Percentiles rank a stretch among this genome's conserved stretches.
These are phyloP conservation scores for Ctenoplectra terminalis DNA, from an alignment of 1,140 invertebrate species.

Conservation along the genomic window DNA sequence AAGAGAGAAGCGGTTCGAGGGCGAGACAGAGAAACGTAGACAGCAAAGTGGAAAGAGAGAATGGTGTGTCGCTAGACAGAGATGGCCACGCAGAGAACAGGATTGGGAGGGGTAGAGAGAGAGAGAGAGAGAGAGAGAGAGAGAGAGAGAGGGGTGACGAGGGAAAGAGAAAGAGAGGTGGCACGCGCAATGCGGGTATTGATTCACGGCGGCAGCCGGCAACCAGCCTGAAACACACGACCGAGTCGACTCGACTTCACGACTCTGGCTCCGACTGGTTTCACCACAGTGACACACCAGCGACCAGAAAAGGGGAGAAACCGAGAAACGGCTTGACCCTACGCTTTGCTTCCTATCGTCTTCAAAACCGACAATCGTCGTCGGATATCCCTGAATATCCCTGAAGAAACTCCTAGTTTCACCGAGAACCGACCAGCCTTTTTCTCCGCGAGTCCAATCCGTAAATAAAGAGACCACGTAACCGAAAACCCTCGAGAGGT, in stretches of 20 bases:
- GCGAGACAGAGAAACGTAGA: slow-evolving; percentile 56
- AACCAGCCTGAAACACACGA: slow-evolving; percentile 73
- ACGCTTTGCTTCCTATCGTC: slow-evolving; percentile 8
- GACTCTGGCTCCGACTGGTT: slow-evolving; percentile 75
- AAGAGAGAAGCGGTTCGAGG: not conserved
- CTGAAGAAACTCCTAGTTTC: slow-evolving; percentile 10
- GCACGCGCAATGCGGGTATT: slow-evolving; percentile 84
- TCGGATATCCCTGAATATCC: slow-evolving; percentile 3
- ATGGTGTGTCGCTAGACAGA: slow-evolving; percentile 69
- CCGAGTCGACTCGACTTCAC: slow-evolving; percentile 77
- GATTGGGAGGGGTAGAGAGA: slow-evolving; percentile 54
- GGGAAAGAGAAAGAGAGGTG: slow-evolving; percentile 75
- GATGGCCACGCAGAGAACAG: slow-evolving; percentile 63
- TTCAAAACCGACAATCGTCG: slow-evolving; percentile 18
- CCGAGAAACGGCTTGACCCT: not conserved
- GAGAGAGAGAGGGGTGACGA: slow-evolving; percentile 26
- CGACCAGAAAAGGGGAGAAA: not conserved
- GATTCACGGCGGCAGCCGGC: slow-evolving; percentile 80
- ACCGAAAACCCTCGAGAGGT: slow-evolving; percentile 11
- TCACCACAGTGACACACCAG: slow-evolving; percentile 58
- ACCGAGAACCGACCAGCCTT: not conserved
- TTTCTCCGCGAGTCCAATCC: not conserved
- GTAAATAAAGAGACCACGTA: not conserved
- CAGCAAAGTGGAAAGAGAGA: slow-evolving; percentile 69
- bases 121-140: slow-evolving; percentile 17